A percentile compares a stretch with the other conserved stretches of the same genome.
Evolutionary conservation across 2,113 vertebrate genomes (phyloP).

Genomic region (Psittacara wagleri): DNA sequence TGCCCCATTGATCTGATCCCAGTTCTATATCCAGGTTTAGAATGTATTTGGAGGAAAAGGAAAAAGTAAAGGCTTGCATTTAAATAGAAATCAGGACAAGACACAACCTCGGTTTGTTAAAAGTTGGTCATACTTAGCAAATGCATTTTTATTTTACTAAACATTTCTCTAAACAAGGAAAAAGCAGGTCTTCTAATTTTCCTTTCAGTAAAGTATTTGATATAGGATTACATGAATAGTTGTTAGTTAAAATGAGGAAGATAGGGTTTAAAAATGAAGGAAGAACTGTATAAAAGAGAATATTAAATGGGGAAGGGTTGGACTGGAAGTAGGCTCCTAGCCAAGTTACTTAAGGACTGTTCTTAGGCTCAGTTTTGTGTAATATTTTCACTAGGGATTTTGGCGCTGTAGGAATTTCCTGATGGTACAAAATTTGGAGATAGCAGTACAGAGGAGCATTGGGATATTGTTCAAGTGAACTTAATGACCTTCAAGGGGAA

Average conservation of each 20-base stretch:
- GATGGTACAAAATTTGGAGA: neutral
- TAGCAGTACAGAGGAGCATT: neutral
- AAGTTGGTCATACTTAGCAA: neutral
- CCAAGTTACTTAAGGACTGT: neutral
- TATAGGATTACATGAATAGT: neutral
- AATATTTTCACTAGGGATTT: neutral
- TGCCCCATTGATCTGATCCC: neutral
- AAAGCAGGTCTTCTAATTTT: neutral
- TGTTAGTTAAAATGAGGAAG: neutral
- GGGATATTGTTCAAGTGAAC: neutral
- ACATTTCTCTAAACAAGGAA: neutral
- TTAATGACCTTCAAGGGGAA: neutral
- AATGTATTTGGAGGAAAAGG: neutral
- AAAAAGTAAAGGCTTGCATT: neutral
- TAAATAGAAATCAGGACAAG: neutral
- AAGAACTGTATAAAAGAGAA: neutral
- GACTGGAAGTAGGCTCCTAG: neutral
- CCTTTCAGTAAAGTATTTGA: neutral
- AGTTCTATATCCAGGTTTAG: neutral
- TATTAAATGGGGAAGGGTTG: neutral
- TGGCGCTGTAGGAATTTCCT: neutral
- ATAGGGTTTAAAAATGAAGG: neutral
- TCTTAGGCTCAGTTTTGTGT: neutral
- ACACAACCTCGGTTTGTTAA: neutral
- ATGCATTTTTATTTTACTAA: neutral